Evolutionary conservation across 2,888 invertebrate genomes (phyloP), one percentile per base, ranked within the genome.

Genomic region (Lepidocyrtinus sp.): DNA sequence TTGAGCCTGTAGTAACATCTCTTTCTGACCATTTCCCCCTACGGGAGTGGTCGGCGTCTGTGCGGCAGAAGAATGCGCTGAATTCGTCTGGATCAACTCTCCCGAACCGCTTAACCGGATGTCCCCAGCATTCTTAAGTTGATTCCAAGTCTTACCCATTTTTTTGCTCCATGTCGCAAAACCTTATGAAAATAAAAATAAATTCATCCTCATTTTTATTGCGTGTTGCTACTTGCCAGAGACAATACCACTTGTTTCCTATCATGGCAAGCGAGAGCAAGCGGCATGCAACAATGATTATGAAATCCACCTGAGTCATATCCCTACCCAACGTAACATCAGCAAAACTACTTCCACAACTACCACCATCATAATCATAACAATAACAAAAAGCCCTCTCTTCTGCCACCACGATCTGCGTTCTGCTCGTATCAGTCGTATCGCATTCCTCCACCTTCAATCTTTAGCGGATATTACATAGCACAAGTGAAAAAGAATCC

Each of bases 61-160:
- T 1, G 24, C 64, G n/a, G 72, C 50, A 1, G 55, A 55, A n/a
- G 55, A 55, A n/a, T 5, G 5, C 3, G 55, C 55, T 3, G 72
- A 72, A 25, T 70, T 59, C 0, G 45, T 63, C 27, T 69, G 65
- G 59, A 55, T 64, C 26, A 76, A 50, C 64, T 75, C 76, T 24
- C 67, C 76, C 1, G 75, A 75, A 19, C 67, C 76, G 27, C 71
- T 71, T 3, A 76, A 55, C 19, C 80, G 71, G 26, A 78, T 71
- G 36, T 83, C 84, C n/a, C 81, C 82, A 1, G 83, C 76, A 69
- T 85, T 82, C 67, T 86, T 86, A 19, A 86, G 61, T 12, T 84
- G 85, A 67, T 84, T 86, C 86, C 86, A 86, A 5, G 86, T 86
- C 74, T 85, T 85, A 9, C 86, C 86, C 86, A 86, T 86, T 78